phyloP scores from a whole-genome alignment of 1,140 invertebrate species.

The Thalassaphorura encarpata region DNA sequence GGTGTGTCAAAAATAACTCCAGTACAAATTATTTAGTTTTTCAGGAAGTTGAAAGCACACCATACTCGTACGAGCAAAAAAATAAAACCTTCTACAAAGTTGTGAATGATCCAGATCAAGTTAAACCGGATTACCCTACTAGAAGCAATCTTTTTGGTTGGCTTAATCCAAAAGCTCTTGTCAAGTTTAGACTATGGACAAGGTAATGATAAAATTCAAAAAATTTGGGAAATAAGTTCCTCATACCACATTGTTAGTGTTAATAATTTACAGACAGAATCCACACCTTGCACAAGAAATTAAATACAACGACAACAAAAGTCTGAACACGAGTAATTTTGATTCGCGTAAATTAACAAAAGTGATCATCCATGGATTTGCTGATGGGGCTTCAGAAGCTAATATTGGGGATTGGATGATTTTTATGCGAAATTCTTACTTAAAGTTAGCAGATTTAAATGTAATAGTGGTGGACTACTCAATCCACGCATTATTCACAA shows the following conservation, averaged over 20 bases:
- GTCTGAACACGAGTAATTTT: slow-evolving; percentile 16
- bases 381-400: slow-evolving; percentile 17
- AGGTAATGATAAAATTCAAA: slow-evolving; percentile 7
- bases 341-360: slow-evolving; percentile 7
- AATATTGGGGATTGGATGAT: slow-evolving; percentile 15
- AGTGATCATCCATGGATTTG: slow-evolving; percentile 17
- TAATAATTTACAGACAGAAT: slow-evolving; percentile 12
- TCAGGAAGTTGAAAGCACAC: too few species aligned
- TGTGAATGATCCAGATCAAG: slow-evolving; percentile 18
- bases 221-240: neutral
- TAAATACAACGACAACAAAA: slow-evolving; percentile 4
- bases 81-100: slow-evolving; percentile 8
- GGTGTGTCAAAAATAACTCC: too few species aligned
- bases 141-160: slow-evolving; percentile 20
- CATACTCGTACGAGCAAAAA: slow-evolving; percentile 15
- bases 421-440: slow-evolving; percentile 18
- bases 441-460: slow-evolving; percentile 24
- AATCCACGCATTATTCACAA: slow-evolving; percentile 6
- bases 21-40: too few species aligned
- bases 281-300: slow-evolving; percentile 18
- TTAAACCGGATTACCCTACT: slow-evolving; percentile 4
- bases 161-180: slow-evolving; percentile 18
- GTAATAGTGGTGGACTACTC: slow-evolving; percentile 28
- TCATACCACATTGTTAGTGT: neutral
- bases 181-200: slow-evolving; percentile 25